Evolutionary conservation across 2,888 invertebrate species (phyloP), one percentile per base, ranked within the genome.

Genomic region (Caenorhabditis sp.): DNA sequence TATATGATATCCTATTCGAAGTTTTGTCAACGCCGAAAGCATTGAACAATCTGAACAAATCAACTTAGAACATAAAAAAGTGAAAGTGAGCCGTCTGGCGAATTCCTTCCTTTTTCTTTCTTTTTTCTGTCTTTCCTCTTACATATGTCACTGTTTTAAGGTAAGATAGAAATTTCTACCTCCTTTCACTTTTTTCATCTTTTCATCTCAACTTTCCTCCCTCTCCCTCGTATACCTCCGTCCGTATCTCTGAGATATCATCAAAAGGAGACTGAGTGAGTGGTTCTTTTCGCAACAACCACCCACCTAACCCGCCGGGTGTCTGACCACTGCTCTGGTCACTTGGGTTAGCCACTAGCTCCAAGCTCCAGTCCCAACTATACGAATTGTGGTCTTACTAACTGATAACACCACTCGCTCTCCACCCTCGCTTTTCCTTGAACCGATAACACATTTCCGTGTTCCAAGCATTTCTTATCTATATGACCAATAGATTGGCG

Each of bases 341-440:
- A 76, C 55, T 72, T 44, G 60, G 20, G 47, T 47, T 47, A n/a
- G 47, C 47, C 4, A 3, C 4, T 18, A 4, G 47, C 26, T 28
- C 22, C 35, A n/a, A 13, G 32, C 32, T 32, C 24, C 40, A 35
- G 35, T 32, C 64, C 22, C 76, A 67, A 76, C 76, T 76, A 76
- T 76, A 76, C 76, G 76, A 76, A 67, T 76, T 37, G 26, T 65
- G 37, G 56, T 47, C 60, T 61, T 55, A 35, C 32, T 22, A 64
- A 60, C 65, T 74, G 74, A 74, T 74, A 74, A 74, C 74, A 67
- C n/a, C 15, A 15, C n/a, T 62, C 65, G 37, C 44, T 60, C 47
- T 60, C 74, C 67, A 35, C 76, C 76, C 61, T 76, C 76, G 76
- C 76, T 76, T 76, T 76, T 76, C 76, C 51, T 67, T 40, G 76